These are phyloP conservation scores for Megathymus violae DNA, from an alignment of 1,140 invertebrate species.

Conservation along the genomic window DNA sequence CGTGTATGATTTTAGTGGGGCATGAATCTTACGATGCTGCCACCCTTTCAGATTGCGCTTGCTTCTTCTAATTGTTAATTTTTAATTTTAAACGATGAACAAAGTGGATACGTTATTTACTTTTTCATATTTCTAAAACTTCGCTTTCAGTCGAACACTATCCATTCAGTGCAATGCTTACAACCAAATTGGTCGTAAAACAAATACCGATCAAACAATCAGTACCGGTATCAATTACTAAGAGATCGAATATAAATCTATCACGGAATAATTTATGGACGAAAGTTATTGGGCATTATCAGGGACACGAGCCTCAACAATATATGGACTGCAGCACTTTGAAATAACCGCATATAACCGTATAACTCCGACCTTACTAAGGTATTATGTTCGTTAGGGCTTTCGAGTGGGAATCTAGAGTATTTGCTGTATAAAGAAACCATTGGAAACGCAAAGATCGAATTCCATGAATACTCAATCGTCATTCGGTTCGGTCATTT, in stretches of 20 bases:
- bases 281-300: constrained; percentile 36
- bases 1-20: no score
- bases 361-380: neutral
- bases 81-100: no score
- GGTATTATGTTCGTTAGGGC: constrained; percentile 20
- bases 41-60: no score
- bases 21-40: no score
- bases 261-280: constrained; percentile 28
- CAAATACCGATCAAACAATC: constrained; percentile 33
- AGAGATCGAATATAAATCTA: constrained; percentile 30
- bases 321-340: constrained; percentile 27
- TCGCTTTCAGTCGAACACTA: constrained; percentile 1
- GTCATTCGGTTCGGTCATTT: no score
- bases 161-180: constrained; percentile 8
- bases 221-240: constrained; percentile 25
- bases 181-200: constrained; percentile 24
- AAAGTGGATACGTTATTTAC: no score
- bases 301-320: constrained; percentile 32
- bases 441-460: neutral
- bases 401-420: constrained; percentile 19
- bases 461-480: neutral
- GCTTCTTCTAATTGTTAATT: no score
- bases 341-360: constrained; percentile 21
- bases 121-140: no score
- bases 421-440: neutral